Conservation (phyloP, 2,888 invertebrate species). For the Temnothorax rugatulus region DNA sequence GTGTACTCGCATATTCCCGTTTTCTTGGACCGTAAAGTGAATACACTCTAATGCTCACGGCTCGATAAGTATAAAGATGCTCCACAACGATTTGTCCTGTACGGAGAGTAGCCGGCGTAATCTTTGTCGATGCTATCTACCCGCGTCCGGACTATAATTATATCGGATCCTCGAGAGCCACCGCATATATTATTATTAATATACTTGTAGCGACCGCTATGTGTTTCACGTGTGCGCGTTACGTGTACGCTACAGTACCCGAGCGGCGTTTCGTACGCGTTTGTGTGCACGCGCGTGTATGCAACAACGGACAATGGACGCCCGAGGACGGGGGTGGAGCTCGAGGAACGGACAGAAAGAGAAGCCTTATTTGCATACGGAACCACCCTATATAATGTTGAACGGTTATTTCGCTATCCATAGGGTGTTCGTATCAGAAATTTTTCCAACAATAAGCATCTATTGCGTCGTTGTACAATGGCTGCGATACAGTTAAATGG, state of each 20-base stretch:
- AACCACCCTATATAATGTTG: constrained; percentile 81
- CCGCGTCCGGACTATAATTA: constrained; percentile 81
- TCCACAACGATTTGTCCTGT: constrained; percentile 69
- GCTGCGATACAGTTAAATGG: background rate
- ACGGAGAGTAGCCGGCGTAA: constrained; percentile 71
- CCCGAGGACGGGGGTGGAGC: constrained; percentile 85
- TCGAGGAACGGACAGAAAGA: constrained; percentile 69
- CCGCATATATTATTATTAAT: constrained; percentile 81
- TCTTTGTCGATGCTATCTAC: constrained; percentile 78
- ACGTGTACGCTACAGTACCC: constrained; percentile 67
- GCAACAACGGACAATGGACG: constrained; percentile 80
- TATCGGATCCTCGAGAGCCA: constrained; percentile 81
- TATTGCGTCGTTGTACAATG: background rate
- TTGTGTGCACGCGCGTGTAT: constrained; percentile 28
- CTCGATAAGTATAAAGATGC: constrained; percentile 68
- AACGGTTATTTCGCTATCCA: constrained; percentile 73
- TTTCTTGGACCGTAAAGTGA: constrained; percentile 37
- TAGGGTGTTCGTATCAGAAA: constrained; percentile 61
- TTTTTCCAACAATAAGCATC: constrained; percentile 1
- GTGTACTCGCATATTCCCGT: constrained; percentile 23
- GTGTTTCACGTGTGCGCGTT: constrained; percentile 56
- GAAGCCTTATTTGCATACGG: constrained; percentile 83
- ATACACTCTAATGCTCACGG: constrained; percentile 65
- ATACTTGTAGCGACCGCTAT: constrained; percentile 71
- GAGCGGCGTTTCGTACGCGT: constrained; percentile 20